A percentile compares a stretch with the other conserved stretches of the same genome.
These are phyloP conservation scores for Cydia fagiglandana DNA, from an alignment of 1,140 invertebrate species.

Conservation along the genomic window DNA sequence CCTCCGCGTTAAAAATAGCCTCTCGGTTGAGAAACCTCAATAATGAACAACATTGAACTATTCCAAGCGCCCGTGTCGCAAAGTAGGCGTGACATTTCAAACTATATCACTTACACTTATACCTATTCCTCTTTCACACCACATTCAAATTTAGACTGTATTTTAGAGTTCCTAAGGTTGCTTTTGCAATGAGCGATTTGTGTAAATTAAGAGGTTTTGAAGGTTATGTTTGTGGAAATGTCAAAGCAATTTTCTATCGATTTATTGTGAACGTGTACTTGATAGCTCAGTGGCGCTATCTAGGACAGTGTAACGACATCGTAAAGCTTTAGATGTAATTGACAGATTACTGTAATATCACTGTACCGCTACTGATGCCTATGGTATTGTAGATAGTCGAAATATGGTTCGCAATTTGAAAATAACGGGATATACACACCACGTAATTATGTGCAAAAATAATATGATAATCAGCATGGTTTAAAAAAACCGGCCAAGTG, in stretches of 20 bases:
- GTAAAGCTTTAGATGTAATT: slow-evolving; percentile 15
- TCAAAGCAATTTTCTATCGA: slow-evolving; percentile 30
- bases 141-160: neutral
- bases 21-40: slow-evolving; percentile 9
- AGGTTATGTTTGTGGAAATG: neutral
- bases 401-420: no score
- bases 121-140: neutral
- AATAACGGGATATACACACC: no score
- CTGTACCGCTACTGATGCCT: neutral
- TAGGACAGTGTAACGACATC: slow-evolving; percentile 23
- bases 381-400: neutral
- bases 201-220: neutral
- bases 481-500: no score
- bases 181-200: neutral
- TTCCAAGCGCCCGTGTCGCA: slow-evolving; percentile 14
- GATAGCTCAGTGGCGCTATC: neutral
- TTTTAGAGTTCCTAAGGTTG: neutral
- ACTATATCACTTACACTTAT: neutral
- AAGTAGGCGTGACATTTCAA: slow-evolving; percentile 28
- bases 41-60: slow-evolving; percentile 27
- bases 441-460: no score
- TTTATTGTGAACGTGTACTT: slow-evolving; percentile 12
- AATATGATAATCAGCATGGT: no score
- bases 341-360: neutral
- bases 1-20: neutral